Evolutionary conservation across 2,888 invertebrate genomes (phyloP), one percentile per base, ranked within the genome.

Genomic region (Diarsia dahlii): DNA sequence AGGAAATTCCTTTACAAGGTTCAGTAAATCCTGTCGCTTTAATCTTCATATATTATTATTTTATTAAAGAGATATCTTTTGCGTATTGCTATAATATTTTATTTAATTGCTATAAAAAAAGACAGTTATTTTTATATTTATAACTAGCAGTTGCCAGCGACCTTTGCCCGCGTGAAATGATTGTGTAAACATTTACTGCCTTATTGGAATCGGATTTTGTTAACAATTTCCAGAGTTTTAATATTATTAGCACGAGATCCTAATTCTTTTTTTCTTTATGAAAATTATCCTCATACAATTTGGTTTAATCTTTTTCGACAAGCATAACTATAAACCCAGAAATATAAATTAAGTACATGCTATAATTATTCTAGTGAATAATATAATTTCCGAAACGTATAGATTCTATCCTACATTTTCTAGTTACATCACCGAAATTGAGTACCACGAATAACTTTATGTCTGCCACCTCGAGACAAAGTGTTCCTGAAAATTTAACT

Each of bases 1-100:
- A 64, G 74, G 62, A 80, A 85, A 81, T 83, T 85, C 75, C 76
- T 73, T 78, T 76, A 80, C 60, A 74, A 75, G 76, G 74, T 84
- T 81, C 84, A 87, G 67, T 87, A 85, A 85, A 71, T 79, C 20
- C 74, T 72, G 78, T 78, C 75, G 70, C 34, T 77, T 77, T 69
- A 74, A 87, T 84, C 68, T 85, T 58, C 71, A 70, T 85, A 73
- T 46, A 83, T 80, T 82, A 75, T 70, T 58, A 68, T 63, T 73
- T 50, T 56, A 68, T 65, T 34, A n/a, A 1, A 50, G 1, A 56
- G 1, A 18, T 39, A 54, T 58, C 18, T 72, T 63, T 60, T 70
- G 8, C 28, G 34, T 18, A 28, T 62, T 71, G 34, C 15, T 23
- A 12, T 15, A 28, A 12, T n/a, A n/a, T n/a, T n/a, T n/a, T n/a